Evolutionary conservation across 2,797 vertebrate species (phyloP), one percentile per base, ranked within the genome.

Genomic region (Neoniphon sammara): DNA sequence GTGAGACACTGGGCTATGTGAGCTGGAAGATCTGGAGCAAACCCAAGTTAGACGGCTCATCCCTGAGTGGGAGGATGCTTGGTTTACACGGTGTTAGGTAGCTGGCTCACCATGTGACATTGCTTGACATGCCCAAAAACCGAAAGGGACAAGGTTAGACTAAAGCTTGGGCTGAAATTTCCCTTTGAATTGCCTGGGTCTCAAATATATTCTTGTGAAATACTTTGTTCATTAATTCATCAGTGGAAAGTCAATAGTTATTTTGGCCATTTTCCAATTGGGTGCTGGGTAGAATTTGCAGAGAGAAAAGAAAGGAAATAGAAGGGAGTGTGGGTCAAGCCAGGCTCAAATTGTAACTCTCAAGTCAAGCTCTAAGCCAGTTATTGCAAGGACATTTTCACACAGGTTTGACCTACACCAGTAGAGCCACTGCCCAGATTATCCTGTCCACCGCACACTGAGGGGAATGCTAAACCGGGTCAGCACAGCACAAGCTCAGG

Each of bases 11-110:
- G 67, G 67, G 65, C 70, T 72, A 56, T 21, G 57, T 77, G 72
- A 90, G 87, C 81, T 7, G 8, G 31, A 56, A 74, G 80, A 84
- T 66, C 70, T 78, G 81, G 70, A 84, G 72, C 53, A 65, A 67
- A 80, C 73, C 82, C 76, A 64, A 78, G 63, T 84, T 47, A 73
- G 73, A 87, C 59, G 25, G 58, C 72, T 83, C 60, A 52, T 75
- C 75, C 72, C 77, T 10, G 52, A 79, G 70, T 65, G 78, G 61
- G 70, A 81, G 75, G 61, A 47, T 10, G 36, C 59, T 30, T 69
- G 67, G 75, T 85, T 75, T 77, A 47, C 67, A 39, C n/a, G 14
- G 59, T 75, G 77, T 80, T 74, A 79, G 69, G 39, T 47, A 59
- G 60, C 36, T 5, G 20, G 21, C 39, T 42, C 58, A 42, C 31